Base-by-base conservation (phyloP, 2,888 invertebrate species). In the Trichopoda pennipes region DNA sequence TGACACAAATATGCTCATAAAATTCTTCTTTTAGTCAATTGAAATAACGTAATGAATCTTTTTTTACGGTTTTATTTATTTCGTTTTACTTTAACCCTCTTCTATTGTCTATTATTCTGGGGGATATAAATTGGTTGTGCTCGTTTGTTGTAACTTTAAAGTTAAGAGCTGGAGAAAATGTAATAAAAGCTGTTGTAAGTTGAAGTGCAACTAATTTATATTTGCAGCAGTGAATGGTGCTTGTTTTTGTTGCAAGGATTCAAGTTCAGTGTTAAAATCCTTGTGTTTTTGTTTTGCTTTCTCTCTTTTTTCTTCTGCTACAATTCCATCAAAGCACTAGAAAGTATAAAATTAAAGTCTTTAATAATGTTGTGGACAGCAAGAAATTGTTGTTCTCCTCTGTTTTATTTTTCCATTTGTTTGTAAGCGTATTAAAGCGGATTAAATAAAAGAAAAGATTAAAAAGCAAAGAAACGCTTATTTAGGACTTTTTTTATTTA, bases 211-310 rank as follows among this genome's bases (percentile, higher is more conserved):
- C 49, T 66, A 58, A 75, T 66, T 75, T 75, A 66, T 75, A 10
- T 64, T 58, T 58, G 56, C 66, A 58, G 19, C 21, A 17, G 51
- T 38, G 12, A 38, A 38, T 28, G 14, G 49, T 42, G 10, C 32
- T 47, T 44, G 55, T 38, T 28, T n/a, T 38, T 8, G 32, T 17
- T 12, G 44, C 17, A 8, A 47, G 10, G 53, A 4, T 69, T 81
- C 74, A 81, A 81, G 81, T 81, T 81, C 81, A 81, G 69, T 78
- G 77, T 58, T 81, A 58, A 64, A 81, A 58, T 63, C 69, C 69
- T 38, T 69, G 28, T 53, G 21, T 47, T 19, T n/a, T 21, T 8
- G 6, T 47, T 38, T 19, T 47, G 35, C 19, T 23, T 14, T 9
- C 16, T 6, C 47, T n/a, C n/a, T n/a, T n/a, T n/a, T 7, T 16